Base-by-base conservation (phyloP, 2,113 vertebrate genomes). In the Oreotrochilus melanogaster region DNA sequence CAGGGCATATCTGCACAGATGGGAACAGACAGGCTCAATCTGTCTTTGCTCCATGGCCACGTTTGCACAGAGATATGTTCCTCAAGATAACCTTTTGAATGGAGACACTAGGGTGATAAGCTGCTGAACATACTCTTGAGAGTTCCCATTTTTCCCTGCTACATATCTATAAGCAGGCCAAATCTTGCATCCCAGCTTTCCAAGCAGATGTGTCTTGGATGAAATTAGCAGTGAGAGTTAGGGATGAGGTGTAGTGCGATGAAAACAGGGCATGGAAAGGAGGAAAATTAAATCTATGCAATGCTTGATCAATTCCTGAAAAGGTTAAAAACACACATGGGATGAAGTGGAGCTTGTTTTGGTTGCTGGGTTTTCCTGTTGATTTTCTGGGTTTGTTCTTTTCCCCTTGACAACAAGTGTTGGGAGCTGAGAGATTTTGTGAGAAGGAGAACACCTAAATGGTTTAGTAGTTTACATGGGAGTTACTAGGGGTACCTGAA, bases 11-110 rank as follows among this genome's bases (percentile, higher is more conserved):
- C 53, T 82, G 33, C 66, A 86, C 82, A 90, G 71, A 82, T 88
- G 85, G 82, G 92, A 91, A 45, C 48, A 85, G 65, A 53, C 47
- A 62, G 45, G 48, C 28, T 79, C 89, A 89, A 50, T 82, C 71
- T 89, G 81, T 48, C 37, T 88, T 82, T 78, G n/a, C 54, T 88
- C 54, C 21, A 24, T 31, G 60, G 31, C 39, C 54, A 33, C 57
- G 73, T 42, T 64, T 60, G 10, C 42, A 75, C n/a, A 69, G 53
- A 75, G 65, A 18, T 70, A 4, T 70, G 89, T 66, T 58, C 24
- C 62, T 78, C 18, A 42, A 50, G 35, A 71, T 69, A 78, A 72
- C 24, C n/a, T 72, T 81, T 81, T 58, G 62, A 69, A 78, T 57
- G 1, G 19, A n/a, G 53, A 72, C 19, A 78, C 51, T 37, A 30